phyloP scores from a whole-genome alignment of 2,797 vertebrate genomes.

The Danio albolineatus region DNA sequence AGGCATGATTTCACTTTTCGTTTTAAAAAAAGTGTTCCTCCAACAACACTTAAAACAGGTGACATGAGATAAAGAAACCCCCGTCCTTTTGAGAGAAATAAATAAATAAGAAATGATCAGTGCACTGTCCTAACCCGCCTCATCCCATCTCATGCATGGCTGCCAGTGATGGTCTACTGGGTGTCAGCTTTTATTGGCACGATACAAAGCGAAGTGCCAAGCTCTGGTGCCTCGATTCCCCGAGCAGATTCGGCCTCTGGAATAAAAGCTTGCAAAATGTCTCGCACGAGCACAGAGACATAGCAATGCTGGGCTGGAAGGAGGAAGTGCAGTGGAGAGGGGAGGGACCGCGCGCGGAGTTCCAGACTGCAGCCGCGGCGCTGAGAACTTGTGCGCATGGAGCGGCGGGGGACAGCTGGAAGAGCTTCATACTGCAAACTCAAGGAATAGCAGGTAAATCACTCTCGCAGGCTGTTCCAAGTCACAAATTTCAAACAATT shows the following conservation, averaged over 20 bases:
- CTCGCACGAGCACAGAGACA: conserved; percentile 75
- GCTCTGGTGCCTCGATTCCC: conserved; percentile 76
- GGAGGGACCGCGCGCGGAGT: conserved; percentile 86
- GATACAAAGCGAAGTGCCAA: conserved; percentile 81
- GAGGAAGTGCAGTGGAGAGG: conserved; percentile 92
- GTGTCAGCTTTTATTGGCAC: conserved; percentile 86
- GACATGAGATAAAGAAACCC: conserved; percentile 66
- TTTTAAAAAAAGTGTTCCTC: conserved; percentile 12
- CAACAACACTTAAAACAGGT: conserved; percentile 70
- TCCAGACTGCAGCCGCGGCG: conserved; percentile 83
- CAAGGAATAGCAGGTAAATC: conserved; percentile 89
- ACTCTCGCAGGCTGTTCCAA: conserved; percentile 62
- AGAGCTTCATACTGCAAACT: conserved; percentile 86
- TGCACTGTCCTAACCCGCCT: conserved; percentile 79
- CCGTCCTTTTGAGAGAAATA: conserved; percentile 73
- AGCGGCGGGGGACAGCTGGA: conserved; percentile 85
- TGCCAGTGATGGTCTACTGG: conserved; percentile 85
- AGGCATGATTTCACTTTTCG: neutral
- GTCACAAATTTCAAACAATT: conserved; percentile 36
- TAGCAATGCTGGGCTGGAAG: conserved; percentile 89
- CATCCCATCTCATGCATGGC: conserved; percentile 87
- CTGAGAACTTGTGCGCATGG: conserved; percentile 85
- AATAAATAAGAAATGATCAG: conserved; percentile 85
- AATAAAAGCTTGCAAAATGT: conserved; percentile 86
- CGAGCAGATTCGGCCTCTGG: conserved; percentile 75